A percentile compares a stretch with the other conserved stretches of the same genome.
phyloP scores from a whole-genome alignment of 2,113 vertebrate species.

The Lagenorhynchus albirostris region DNA sequence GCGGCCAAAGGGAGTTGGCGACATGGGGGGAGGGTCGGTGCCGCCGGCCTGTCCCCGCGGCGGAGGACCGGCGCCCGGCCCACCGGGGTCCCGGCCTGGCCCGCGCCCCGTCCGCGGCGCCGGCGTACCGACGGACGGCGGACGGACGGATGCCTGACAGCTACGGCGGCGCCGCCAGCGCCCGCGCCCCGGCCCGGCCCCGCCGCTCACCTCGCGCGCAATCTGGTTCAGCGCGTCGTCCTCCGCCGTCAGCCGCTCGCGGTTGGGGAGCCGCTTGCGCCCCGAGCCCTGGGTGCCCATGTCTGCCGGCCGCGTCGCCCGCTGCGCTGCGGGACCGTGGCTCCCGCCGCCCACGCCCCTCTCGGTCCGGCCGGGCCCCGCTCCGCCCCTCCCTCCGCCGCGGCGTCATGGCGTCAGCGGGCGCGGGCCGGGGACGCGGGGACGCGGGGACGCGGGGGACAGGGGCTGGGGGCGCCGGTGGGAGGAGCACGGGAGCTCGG shows the following conservation, averaged over 20 bases:
- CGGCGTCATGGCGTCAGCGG: constrained; percentile 75
- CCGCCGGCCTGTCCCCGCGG: background rate
- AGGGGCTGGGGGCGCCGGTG: background rate
- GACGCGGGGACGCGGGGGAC: background rate
- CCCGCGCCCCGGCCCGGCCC: no score
- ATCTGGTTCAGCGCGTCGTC: constrained; percentile 94
- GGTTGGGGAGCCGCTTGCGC: constrained; percentile 90
- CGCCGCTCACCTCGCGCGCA: constrained; percentile 90
- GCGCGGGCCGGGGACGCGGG: constrained; percentile 19
- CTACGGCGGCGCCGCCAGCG: background rate
- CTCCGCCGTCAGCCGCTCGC: constrained; percentile 90
- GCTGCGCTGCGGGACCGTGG: background rate
- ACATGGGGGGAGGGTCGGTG: background rate
- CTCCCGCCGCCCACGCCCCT: background rate
- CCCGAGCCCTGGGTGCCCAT: constrained; percentile 94
- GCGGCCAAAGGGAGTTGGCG: background rate
- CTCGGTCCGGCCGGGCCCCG: background rate
- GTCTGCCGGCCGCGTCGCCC: background rate
- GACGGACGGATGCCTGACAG: background rate
- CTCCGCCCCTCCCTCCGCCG: constrained; percentile 56
- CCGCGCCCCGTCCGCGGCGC: background rate
- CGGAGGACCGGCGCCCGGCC: background rate
- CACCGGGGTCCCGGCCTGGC: no score
- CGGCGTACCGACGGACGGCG: no score
- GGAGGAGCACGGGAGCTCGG: background rate